Percentiles rank a stretch among this genome's conserved stretches.
Evolutionary conservation across 1,140 invertebrate genomes (phyloP).

Genomic region (Pomacea maculata): DNA sequence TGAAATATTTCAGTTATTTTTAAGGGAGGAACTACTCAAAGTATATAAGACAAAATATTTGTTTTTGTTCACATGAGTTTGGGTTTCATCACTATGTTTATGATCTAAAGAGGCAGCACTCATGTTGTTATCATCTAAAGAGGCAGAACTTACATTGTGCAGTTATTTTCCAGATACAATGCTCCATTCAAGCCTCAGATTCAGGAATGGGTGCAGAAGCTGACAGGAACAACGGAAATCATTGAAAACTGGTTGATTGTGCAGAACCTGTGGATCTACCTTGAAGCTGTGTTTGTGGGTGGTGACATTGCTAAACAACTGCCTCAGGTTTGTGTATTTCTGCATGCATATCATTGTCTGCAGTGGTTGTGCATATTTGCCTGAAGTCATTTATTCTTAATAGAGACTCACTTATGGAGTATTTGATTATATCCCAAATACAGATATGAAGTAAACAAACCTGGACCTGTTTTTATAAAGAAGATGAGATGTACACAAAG

Average conservation of each 20-base stretch:
- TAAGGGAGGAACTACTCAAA: neutral
- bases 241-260: slow-evolving; percentile 94
- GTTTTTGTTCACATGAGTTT: too few species aligned
- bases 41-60: too few species aligned
- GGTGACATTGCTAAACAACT: slow-evolving; percentile 98
- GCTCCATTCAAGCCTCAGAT: slow-evolving; percentile 97
- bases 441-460: too few species aligned
- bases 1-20: neutral
- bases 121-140: neutral
- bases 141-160: neutral
- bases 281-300: slow-evolving; percentile 97
- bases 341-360: too few species aligned
- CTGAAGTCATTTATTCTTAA: too few species aligned
- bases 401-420: too few species aligned
- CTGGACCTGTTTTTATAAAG: too few species aligned
- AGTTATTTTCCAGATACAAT: slow-evolving; percentile 79
- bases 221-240: slow-evolving; percentile 96
- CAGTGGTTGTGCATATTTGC: too few species aligned
- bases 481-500: neutral
- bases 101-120: neutral
- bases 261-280: slow-evolving; percentile 95
- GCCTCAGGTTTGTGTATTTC: slow-evolving; percentile 73
- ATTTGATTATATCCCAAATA: too few species aligned
- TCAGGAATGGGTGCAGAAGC: slow-evolving; percentile 93
- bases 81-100: too few species aligned